Conservation (phyloP, 2,797 vertebrate species). For the Melanotaenia parkinsoni region DNA sequence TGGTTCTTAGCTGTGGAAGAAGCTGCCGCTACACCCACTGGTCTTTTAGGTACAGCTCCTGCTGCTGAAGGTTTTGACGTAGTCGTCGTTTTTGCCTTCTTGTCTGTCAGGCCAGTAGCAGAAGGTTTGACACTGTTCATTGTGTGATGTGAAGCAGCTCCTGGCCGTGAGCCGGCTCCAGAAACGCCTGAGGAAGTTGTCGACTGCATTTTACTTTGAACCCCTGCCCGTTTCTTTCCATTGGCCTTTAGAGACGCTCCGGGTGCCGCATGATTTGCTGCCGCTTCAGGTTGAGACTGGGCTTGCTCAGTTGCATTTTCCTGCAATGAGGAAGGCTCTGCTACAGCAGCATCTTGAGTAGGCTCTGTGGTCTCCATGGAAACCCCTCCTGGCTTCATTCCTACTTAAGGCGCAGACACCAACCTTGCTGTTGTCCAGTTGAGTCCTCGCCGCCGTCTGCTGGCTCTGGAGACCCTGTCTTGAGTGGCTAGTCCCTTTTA, state of each 20-base stretch:
- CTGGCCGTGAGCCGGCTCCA: conserved; percentile 48
- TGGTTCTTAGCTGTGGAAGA: conserved; percentile 55
- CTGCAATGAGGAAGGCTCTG: conserved; percentile 56
- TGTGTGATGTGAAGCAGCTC: conserved; percentile 43
- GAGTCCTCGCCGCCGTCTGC: not conserved
- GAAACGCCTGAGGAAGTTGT: conserved; percentile 34
- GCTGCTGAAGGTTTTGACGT: conserved; percentile 31
- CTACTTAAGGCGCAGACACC: conserved; percentile 24
- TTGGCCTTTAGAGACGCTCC: conserved; percentile 47
- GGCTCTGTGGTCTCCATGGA: conserved; percentile 78
- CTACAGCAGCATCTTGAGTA: conserved; percentile 64
- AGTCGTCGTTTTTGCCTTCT: conserved; percentile 35
- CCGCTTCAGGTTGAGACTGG: conserved; percentile 39
- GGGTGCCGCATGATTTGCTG: conserved; percentile 39
- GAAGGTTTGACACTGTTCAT: conserved; percentile 59
- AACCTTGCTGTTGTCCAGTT: not conserved
- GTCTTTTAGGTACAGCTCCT: conserved; percentile 62
- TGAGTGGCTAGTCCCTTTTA: conserved; percentile 18
- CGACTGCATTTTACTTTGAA: conserved; percentile 22
- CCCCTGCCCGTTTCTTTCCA: conserved; percentile 31
- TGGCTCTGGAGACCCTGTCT: conserved; percentile 34
- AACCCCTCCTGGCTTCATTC: conserved; percentile 86
- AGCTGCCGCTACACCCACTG: conserved; percentile 28
- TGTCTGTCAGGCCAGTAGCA: conserved; percentile 30
- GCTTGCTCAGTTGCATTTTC: conserved; percentile 43